These are phyloP conservation scores for Drosophila yooni DNA, from an alignment of 2,888 invertebrate species.

Conservation along the genomic window DNA sequence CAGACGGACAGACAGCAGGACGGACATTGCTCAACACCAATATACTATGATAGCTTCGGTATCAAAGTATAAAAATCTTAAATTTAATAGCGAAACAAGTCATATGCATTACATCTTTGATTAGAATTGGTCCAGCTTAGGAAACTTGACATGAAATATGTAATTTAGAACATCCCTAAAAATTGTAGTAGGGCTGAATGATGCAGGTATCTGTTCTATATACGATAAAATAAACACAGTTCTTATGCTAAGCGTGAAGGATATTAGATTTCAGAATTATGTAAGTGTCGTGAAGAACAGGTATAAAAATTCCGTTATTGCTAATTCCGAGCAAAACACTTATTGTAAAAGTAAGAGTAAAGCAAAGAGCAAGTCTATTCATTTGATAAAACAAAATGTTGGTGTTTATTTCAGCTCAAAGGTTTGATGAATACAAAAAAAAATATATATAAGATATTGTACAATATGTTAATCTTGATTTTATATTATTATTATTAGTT, in stretches of 20 bases:
- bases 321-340: neutral
- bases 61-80: too few species aligned
- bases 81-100: neutral
- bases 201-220: neutral
- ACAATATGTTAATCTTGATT: slow-evolving; percentile 66
- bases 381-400: slow-evolving; percentile 69
- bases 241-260: neutral
- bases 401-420: slow-evolving; percentile 74
- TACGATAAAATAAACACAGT: neutral
- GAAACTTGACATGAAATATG: neutral
- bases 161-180: neutral
- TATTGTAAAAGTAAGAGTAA: neutral
- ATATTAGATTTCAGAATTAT: too few species aligned
- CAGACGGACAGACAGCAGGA: too few species aligned
- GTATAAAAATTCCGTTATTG: neutral
- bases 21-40: too few species aligned
- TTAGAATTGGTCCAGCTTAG: neutral
- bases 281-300: neutral
- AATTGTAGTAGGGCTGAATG: neutral
- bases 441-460: slow-evolving; percentile 61
- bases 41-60: too few species aligned
- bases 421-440: slow-evolving; percentile 61
- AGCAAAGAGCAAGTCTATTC: neutral
- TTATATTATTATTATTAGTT: slow-evolving; percentile 25
- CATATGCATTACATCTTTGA: neutral